Conservation (phyloP, 2,797 vertebrate species). For the Urocyon cinereoargenteus region DNA sequence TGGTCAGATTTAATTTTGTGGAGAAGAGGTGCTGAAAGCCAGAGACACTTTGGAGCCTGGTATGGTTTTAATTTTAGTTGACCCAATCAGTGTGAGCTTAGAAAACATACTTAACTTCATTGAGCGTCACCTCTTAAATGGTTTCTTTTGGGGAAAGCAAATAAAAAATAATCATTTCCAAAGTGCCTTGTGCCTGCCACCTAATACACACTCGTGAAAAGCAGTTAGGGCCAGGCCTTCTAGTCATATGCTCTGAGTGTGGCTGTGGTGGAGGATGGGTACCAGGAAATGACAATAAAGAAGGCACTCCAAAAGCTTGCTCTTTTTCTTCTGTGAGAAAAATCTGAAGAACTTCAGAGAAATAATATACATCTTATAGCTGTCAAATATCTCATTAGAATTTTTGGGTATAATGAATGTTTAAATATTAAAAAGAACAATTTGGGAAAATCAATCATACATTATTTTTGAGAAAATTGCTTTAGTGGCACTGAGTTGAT, state of each 20-base stretch:
- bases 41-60: not conserved
- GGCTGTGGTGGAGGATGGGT: accelerated
- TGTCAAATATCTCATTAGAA: slow-evolving; percentile 53
- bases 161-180: not conserved
- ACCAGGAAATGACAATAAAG: accelerated
- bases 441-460: slow-evolving; percentile 60
- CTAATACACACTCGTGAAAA: not conserved
- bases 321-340: not conserved
- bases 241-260: accelerated
- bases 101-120: not conserved
- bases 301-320: accelerated
- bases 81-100: not conserved
- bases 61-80: not conserved
- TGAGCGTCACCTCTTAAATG: not conserved
- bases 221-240: accelerated
- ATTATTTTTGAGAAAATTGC: slow-evolving; percentile 73
- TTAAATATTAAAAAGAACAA: slow-evolving; percentile 75
- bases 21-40: not conserved
- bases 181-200: not conserved
- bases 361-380: not conserved
- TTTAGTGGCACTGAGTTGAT: slow-evolving; percentile 50
- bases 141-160: not conserved
- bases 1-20: slow-evolving; percentile 2
- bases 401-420: slow-evolving; percentile 48
- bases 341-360: not conserved